Conservation (phyloP, 2,797 vertebrate species). For the Lepilemur ruficaudatus region DNA sequence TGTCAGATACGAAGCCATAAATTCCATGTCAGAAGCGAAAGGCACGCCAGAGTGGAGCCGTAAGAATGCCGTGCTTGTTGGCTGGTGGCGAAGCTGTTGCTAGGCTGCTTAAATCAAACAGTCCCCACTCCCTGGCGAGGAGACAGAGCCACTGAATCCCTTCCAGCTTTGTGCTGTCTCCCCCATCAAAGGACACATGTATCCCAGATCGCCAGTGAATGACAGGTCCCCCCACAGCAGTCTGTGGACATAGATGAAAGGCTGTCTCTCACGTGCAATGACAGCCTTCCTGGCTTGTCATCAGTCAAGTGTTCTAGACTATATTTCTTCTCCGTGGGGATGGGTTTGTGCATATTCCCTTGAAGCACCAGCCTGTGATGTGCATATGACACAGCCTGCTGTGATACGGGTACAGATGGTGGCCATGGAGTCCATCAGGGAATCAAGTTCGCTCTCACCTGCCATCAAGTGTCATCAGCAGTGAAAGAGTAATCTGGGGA, state of each 20-base stretch:
- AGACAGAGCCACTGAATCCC: slow-evolving; percentile 58
- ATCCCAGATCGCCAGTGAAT: slow-evolving; percentile 59
- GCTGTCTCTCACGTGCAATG: neutral
- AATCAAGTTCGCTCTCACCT: neutral
- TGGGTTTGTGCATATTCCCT: too few relatives aligned
- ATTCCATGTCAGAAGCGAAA: slow-evolving; percentile 80
- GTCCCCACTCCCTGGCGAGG: slow-evolving; percentile 75
- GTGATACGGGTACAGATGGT: accelerated
- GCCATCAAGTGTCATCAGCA: neutral
- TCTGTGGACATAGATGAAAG: neutral
- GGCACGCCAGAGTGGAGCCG: slow-evolving; percentile 68
- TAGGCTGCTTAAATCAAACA: slow-evolving; percentile 76
- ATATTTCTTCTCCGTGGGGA: neutral
- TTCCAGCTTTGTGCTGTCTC: slow-evolving; percentile 60
- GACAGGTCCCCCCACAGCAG: slow-evolving; percentile 23
- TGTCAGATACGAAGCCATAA: slow-evolving; percentile 79
- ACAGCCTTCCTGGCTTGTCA: neutral
- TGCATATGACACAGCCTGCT: neutral
- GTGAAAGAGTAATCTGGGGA: neutral
- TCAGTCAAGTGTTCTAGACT: neutral
- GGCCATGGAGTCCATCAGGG: neutral
- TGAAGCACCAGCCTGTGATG: neutral
- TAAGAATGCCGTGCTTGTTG: neutral
- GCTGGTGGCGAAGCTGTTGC: slow-evolving; percentile 70
- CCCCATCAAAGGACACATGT: slow-evolving; percentile 70